Conservation (phyloP, 2,888 invertebrate species). For the Mamestra brassicae region DNA sequence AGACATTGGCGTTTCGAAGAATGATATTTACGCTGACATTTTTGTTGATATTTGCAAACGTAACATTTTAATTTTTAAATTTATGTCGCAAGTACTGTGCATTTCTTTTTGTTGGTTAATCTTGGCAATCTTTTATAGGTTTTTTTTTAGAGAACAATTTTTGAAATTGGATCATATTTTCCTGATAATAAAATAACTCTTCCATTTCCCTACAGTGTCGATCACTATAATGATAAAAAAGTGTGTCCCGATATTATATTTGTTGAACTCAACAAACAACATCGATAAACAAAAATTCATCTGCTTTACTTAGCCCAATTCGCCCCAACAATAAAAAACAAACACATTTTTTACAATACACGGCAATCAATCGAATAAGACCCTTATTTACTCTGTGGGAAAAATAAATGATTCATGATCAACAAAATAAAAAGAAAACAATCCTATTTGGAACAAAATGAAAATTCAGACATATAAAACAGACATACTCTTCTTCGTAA, state of each 20-base stretch:
- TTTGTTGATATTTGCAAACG: neutral
- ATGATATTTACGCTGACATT: neutral
- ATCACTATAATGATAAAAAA: no score
- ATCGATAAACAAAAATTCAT: slow-evolving; percentile 2
- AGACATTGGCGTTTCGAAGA: no score
- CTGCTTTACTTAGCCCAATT: slow-evolving; percentile 16
- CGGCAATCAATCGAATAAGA: slow-evolving; percentile 40
- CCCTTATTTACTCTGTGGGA: slow-evolving; percentile 31
- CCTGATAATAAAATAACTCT: no score
- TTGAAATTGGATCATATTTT: no score
- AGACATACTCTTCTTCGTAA: slow-evolving; percentile 29
- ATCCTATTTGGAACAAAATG: slow-evolving; percentile 43
- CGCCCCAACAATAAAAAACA: slow-evolving; percentile 32
- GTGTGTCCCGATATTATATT: neutral
- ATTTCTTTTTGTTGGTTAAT: no score
- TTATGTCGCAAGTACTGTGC: no score
- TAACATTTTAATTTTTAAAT: neutral
- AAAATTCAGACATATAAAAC: slow-evolving; percentile 33
- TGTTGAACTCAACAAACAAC: slow-evolving; percentile 14
- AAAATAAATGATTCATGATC: slow-evolving; percentile 61
- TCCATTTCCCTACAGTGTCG: no score
- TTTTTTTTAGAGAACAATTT: no score
- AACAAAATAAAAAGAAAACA: slow-evolving; percentile 50
- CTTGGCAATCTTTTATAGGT: no score
- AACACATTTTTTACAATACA: slow-evolving; percentile 37